phyloP scores from a whole-genome alignment of 2,797 vertebrate genomes.

The Botia kubotai region DNA sequence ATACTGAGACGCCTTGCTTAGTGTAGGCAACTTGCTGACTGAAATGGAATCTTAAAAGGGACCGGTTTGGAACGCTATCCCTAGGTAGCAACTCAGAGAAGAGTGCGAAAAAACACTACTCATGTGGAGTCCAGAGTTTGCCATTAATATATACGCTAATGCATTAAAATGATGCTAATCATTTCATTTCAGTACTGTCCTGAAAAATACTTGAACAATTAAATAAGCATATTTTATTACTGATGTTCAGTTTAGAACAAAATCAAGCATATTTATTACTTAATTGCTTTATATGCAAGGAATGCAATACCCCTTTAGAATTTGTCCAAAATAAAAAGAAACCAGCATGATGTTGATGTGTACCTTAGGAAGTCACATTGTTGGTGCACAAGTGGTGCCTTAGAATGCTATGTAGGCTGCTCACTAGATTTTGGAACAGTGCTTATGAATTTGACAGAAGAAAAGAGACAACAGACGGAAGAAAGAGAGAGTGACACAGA shows the following conservation, averaged over 20 bases:
- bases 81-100: background rate
- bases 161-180: background rate
- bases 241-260: too few relatives aligned
- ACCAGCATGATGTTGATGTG: too few relatives aligned
- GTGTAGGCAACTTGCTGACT: background rate
- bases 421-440: conserved; percentile 50
- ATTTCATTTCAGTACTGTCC: background rate
- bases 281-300: background rate
- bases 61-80: background rate
- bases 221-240: background rate
- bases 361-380: too few relatives aligned
- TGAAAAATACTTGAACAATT: background rate
- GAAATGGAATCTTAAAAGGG: background rate
- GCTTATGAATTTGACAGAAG: background rate
- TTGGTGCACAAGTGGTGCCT: background rate
- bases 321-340: too few relatives aligned
- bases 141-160: background rate
- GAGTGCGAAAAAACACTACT: background rate
- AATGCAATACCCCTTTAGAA: background rate
- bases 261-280: too few relatives aligned
- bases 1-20: background rate
- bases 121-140: background rate
- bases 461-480: background rate
- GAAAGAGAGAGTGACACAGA: conserved; percentile 14
- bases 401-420: background rate